phyloP scores from a whole-genome alignment of 2,113 vertebrate species.

The Phaethon lepturus region DNA sequence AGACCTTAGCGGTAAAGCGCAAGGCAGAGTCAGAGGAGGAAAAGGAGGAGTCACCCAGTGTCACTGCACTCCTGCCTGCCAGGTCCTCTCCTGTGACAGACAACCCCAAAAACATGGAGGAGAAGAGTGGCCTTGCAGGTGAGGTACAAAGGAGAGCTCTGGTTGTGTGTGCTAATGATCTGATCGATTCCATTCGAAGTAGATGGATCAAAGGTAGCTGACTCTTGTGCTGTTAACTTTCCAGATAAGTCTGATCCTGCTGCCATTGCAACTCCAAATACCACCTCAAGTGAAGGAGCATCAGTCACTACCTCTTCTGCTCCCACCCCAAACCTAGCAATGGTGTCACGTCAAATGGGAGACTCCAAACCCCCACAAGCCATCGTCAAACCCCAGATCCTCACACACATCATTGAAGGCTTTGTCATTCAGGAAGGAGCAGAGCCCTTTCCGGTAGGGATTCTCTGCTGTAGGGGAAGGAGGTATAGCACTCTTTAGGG shows the following conservation, averaged over 20 bases:
- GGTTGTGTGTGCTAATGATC: neutral
- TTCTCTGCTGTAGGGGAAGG: neutral
- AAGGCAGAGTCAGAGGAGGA: conserved; percentile 83
- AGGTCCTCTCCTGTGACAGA: conserved; percentile 74
- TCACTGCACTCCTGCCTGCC: conserved; percentile 60
- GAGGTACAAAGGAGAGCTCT: conserved; percentile 24
- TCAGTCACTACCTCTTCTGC: conserved; percentile 46
- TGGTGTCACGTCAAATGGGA: conserved; percentile 80
- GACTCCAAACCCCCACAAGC: conserved; percentile 92
- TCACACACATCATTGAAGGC: conserved; percentile 97
- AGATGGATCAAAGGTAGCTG: neutral
- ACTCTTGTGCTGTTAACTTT: conserved; percentile 19
- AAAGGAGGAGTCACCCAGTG: conserved; percentile 43
- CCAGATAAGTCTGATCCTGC: conserved; percentile 76
- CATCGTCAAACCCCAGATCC: conserved; percentile 98
- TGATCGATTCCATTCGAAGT: neutral
- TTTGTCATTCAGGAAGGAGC: conserved; percentile 99
- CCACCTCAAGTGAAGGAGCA: conserved; percentile 47
- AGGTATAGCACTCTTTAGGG: neutral
- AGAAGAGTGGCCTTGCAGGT: conserved; percentile 75
- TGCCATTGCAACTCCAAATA: conserved; percentile 33
- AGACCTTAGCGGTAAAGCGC: conserved; percentile 75
- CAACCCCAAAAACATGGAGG: conserved; percentile 72
- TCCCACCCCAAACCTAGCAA: conserved; percentile 70
- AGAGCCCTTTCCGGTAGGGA: conserved; percentile 94